phyloP scores from a whole-genome alignment of 1,140 invertebrate genomes.

The Andricus grossulariae region DNA sequence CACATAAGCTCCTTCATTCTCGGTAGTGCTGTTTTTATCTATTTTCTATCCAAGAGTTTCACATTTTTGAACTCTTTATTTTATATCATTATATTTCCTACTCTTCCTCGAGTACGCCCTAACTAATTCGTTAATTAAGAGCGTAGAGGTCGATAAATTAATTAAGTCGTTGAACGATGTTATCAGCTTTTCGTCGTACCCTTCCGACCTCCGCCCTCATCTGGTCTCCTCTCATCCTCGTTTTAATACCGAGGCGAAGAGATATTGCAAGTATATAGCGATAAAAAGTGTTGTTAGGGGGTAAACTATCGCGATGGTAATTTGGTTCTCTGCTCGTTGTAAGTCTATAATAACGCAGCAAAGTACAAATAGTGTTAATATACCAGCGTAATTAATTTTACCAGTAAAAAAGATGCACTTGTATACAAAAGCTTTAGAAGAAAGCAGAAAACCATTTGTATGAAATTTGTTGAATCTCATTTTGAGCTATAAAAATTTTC shows the following conservation, averaged over 20 bases:
- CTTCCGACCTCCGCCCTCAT: neutral
- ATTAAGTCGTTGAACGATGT: conserved; percentile 50
- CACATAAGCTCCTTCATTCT: too few species aligned
- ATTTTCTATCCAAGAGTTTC: neutral
- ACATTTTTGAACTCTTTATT: neutral
- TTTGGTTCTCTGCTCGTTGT: too few species aligned
- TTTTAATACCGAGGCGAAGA: neutral
- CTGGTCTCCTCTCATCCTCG: neutral
- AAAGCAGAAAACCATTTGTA: too few species aligned
- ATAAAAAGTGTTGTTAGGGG: neutral
- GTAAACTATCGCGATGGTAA: neutral
- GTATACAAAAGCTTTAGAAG: too few species aligned
- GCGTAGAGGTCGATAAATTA: conserved; percentile 50
- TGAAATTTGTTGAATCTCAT: too few species aligned
- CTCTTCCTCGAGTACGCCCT: neutral
- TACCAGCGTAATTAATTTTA: too few species aligned
- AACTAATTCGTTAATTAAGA: conserved; percentile 59
- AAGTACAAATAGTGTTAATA: too few species aligned
- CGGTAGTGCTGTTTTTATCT: neutral
- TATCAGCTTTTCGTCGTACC: conserved; percentile 41
- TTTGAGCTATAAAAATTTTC: too few species aligned
- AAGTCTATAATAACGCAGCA: too few species aligned
- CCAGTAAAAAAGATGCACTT: too few species aligned
- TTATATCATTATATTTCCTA: neutral
- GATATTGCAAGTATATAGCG: neutral